These are phyloP conservation scores for Peromyscus leucopus DNA, from an alignment of 2,113 vertebrate species.

Conservation along the genomic window DNA sequence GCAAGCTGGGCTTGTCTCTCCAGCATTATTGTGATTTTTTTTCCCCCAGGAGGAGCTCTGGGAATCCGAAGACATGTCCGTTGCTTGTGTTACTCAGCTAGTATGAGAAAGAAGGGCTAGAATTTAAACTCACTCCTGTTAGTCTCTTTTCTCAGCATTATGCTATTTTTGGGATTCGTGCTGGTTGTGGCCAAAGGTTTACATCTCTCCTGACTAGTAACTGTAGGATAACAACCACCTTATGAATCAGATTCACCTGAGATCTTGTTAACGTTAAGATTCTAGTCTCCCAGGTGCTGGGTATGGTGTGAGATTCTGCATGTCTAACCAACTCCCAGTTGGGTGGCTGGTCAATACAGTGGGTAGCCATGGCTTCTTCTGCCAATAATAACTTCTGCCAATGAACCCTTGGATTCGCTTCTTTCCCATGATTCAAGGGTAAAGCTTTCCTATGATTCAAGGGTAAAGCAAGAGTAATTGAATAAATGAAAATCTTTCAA, in stretches of 20 bases:
- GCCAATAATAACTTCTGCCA: conserved; percentile 13
- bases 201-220: conserved; percentile 15
- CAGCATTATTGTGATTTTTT: neutral
- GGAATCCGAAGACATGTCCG: neutral
- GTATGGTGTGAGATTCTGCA: neutral
- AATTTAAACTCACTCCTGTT: neutral
- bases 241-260: neutral
- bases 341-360: neutral
- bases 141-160: neutral
- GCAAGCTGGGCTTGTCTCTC: neutral
- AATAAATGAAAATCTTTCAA: conserved; percentile 45
- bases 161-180: neutral
- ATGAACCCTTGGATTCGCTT: neutral
- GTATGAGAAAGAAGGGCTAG: neutral
- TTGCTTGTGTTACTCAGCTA: neutral
- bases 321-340: neutral
- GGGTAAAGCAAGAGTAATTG: conserved; percentile 8
- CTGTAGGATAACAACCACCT: neutral
- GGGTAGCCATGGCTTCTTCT: neutral
- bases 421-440: neutral
- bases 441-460: neutral
- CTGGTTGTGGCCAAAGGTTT: neutral
- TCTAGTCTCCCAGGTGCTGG: neutral
- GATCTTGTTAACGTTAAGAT: conserved; percentile 38
- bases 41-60: neutral